Evolutionary conservation across 2,888 invertebrate genomes (phyloP), one percentile per base, ranked within the genome.

Genomic region (Timandra comae): DNA sequence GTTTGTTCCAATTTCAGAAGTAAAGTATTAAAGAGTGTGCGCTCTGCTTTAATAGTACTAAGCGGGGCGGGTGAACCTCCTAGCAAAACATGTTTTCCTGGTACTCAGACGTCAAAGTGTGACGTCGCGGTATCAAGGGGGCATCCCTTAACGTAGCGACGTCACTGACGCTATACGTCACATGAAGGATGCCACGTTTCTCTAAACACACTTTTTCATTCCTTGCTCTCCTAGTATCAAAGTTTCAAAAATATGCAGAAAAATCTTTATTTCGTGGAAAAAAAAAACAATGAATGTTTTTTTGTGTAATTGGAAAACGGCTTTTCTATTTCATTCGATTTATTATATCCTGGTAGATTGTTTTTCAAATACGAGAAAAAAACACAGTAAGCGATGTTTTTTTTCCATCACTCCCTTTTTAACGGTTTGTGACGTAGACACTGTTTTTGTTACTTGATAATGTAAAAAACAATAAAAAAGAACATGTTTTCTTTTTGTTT

Each of bases 221-320:
- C 56, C 31, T 45, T 78, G 70, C 7, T 38, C 9, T 38, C 76
- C 75, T 72, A 40, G 75, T 78, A 41, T 12, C 20, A 11, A 30
- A 37, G 52, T 46, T 62, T 66, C 66, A 52, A 79, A 16, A 82
- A 80, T 81, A 78, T 79, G 80, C 77, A 81, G 79, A 81, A 80
- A 77, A 75, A 74, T 68, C 65, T 64, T 63, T 64, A 72, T 71
- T 79, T 79, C 75, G 61, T 68, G 69, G 67, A 55, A 55, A 42
- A 62, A 33, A 66, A 69, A 51, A 37, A 43, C 38, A 42, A 37
- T 34, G 33, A 27, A 21, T 13, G 7, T 46, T 41, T 35, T 44
- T 31, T 42, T 49, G 49, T 46, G 27, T 49, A 46, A 47, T 46
- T 9, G 12, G 41, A 31, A 32, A 13, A 27, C 29, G 19, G n/a